A percentile compares a stretch with the other conserved stretches of the same genome.
These are phyloP conservation scores for Cephus runcator DNA, from an alignment of 2,888 invertebrate genomes.

Conservation along the genomic window DNA sequence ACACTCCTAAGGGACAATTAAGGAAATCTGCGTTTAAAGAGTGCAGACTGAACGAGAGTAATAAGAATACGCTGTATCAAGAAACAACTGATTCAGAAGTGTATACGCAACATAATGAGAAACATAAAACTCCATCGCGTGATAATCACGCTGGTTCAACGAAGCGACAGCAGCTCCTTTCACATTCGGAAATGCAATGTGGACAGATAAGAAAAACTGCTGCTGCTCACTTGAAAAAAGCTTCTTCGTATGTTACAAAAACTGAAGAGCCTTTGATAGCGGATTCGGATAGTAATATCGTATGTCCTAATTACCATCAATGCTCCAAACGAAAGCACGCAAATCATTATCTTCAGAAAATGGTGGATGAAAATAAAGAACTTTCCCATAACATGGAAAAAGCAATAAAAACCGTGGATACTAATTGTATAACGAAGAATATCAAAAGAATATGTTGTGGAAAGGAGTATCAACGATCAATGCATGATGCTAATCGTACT, in stretches of 20 bases:
- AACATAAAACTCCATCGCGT: background rate
- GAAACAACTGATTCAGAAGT: conserved; percentile 21
- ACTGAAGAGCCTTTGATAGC: conserved; percentile 23
- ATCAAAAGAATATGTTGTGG: background rate
- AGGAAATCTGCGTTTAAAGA: background rate
- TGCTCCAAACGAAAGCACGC: conserved; percentile 23
- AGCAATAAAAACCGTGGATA: background rate
- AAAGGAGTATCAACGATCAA: background rate
- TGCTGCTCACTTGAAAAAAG: conserved; percentile 29
- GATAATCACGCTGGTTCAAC: background rate
- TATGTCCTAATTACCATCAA: conserved; percentile 22
- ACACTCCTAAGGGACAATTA: background rate
- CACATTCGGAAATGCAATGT: background rate
- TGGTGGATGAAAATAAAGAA: background rate
- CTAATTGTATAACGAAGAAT: background rate
- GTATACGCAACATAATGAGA: background rate
- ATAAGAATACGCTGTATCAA: background rate
- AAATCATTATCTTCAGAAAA: background rate
- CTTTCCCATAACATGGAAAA: background rate
- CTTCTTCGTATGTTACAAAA: conserved; percentile 31
- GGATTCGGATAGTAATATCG: conserved; percentile 33
- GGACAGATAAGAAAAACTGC: conserved; percentile 7
- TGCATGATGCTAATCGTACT: background rate
- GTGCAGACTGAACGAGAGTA: background rate
- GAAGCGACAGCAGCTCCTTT: background rate